Percentiles rank a stretch among this genome's conserved stretches.
Conservation (phyloP, 2,113 vertebrate genomes). For the Mola mola region DNA sequence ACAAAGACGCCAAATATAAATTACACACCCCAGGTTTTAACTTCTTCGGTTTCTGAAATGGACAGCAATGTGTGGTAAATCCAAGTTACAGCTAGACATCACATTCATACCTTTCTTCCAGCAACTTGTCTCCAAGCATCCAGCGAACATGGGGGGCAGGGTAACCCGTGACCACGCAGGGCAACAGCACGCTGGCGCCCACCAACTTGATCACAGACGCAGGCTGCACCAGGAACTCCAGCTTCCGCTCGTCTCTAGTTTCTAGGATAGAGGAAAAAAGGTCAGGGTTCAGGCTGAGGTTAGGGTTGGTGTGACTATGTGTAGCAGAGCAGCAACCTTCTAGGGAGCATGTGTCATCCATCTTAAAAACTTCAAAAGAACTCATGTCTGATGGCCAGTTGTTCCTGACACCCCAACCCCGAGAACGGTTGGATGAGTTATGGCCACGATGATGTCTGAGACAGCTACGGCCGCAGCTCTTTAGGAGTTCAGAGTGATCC, state of each 20-base stretch:
- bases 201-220: constrained; percentile 74
- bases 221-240: constrained; percentile 85
- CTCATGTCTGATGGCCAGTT: not conserved
- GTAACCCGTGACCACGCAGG: constrained; percentile 84
- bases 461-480: constrained; percentile 21
- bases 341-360: constrained; percentile 12
- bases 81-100: not conserved
- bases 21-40: too few relatives aligned
- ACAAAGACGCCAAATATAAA: too few relatives aligned
- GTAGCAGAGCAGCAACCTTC: constrained; percentile 10
- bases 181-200: constrained; percentile 84
- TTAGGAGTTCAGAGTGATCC: constrained; percentile 19
- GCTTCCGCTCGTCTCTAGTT: constrained; percentile 73
- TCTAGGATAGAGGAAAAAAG: constrained; percentile 74
- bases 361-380: constrained; percentile 52
- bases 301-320: constrained; percentile 12
- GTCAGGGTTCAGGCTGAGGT: constrained; percentile 24
- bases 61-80: not conserved
- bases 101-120: constrained; percentile 84
- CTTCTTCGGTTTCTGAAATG: not conserved
- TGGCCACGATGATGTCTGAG: constrained; percentile 22
- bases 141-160: constrained; percentile 84
- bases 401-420: constrained; percentile 39
- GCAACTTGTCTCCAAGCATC: constrained; percentile 83
- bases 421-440: constrained; percentile 23